Conservation (phyloP, 2,113 vertebrate species). For the Crypturellus undulatus region DNA sequence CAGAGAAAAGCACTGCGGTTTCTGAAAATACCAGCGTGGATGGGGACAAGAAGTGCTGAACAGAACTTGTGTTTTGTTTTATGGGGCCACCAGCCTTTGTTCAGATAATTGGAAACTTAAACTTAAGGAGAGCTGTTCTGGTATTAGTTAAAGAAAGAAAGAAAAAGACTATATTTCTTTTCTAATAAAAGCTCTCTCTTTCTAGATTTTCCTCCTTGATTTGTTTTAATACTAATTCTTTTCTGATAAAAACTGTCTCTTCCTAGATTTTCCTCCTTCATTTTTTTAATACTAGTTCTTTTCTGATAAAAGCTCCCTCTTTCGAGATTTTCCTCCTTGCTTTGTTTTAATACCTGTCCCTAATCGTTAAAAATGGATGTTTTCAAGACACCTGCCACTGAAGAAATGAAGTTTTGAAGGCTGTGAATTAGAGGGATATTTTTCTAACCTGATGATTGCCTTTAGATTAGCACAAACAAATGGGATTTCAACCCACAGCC, state of each 20-base stretch:
- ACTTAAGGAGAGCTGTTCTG: conserved; percentile 51
- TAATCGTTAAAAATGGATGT: conserved; percentile 39
- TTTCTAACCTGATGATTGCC: conserved; percentile 20
- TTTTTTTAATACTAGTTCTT: neutral
- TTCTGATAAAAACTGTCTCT: no score
- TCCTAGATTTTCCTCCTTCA: no score
- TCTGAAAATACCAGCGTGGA: neutral
- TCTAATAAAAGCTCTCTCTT: conserved; percentile 42
- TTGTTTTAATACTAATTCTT: conserved; percentile 46
- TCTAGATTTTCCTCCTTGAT: conserved; percentile 11
- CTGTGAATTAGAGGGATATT: conserved; percentile 3
- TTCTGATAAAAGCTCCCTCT: conserved; percentile 41
- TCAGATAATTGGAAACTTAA: conserved; percentile 20
- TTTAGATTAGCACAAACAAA: conserved; percentile 53
- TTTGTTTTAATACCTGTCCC: conserved; percentile 59
- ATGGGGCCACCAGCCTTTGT: neutral
- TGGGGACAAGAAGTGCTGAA: neutral
- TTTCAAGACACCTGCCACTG: conserved; percentile 44
- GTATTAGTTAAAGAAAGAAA: conserved; percentile 23
- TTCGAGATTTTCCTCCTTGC: neutral
- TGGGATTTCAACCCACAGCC: neutral
- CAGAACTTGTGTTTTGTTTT: neutral
- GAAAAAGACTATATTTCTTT: neutral
- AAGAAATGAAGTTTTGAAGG: conserved; percentile 40
- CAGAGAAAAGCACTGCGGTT: neutral